phyloP scores from a whole-genome alignment of 1,140 invertebrate species.

The Penaeus vannamei region DNA sequence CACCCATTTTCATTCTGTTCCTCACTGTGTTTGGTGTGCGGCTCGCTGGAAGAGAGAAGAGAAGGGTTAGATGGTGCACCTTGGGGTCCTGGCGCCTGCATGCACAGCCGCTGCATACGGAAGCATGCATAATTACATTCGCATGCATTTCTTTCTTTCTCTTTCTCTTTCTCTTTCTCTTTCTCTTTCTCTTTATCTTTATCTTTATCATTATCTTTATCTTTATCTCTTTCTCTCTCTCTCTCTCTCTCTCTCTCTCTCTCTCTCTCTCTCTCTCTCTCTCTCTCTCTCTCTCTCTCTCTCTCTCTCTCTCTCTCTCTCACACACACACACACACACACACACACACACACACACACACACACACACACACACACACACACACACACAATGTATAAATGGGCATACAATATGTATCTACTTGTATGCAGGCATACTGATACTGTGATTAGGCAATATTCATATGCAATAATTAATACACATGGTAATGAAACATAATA shows the following conservation, averaged over 20 bases:
- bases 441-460: no score
- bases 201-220: conserved; percentile 1
- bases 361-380: no score
- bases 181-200: not conserved
- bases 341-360: not conserved
- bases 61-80: not conserved
- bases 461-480: no score
- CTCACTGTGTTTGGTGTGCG: no score
- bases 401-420: no score
- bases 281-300: conserved; percentile 13
- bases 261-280: conserved; percentile 27
- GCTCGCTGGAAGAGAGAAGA: conserved; percentile 6
- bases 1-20: no score
- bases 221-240: conserved; percentile 35
- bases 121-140: not conserved
- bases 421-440: no score
- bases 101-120: not conserved
- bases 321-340: not conserved
- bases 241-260: conserved; percentile 6
- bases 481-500: no score
- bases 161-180: conserved; percentile 30
- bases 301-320: conserved; percentile 10
- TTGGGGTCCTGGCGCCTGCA: not conserved
- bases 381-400: no score
- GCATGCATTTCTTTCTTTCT: not conserved